These are phyloP conservation scores for Scarus forsteni DNA, from an alignment of 2,797 vertebrate genomes.

Conservation along the genomic window DNA sequence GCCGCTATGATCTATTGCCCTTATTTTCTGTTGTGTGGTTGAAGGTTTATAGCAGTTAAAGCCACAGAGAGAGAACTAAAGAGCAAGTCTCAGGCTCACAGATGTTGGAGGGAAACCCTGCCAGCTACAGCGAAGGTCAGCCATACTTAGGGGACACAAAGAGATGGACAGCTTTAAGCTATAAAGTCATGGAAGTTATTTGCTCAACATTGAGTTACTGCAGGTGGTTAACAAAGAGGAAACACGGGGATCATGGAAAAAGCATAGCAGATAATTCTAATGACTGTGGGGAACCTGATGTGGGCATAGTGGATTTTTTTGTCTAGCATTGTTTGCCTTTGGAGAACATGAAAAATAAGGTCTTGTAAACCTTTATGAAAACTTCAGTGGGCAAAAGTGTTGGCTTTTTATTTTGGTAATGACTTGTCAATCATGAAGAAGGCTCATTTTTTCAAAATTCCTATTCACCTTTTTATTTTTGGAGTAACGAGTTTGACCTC, in stretches of 20 bases:
- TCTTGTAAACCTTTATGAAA: no score
- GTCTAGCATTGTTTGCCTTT: no score
- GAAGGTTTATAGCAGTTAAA: constrained; percentile 56
- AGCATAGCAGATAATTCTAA: not conserved
- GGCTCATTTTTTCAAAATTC: no score
- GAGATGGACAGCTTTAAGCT: constrained; percentile 27
- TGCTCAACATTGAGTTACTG: constrained; percentile 1
- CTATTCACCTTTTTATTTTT: no score
- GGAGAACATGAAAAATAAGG: no score
- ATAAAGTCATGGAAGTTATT: constrained; percentile 20
- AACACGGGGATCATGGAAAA: not conserved
- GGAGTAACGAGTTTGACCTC: no score
- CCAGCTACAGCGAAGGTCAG: constrained; percentile 57
- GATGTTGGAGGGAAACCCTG: constrained; percentile 63
- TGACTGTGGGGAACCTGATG: no score
- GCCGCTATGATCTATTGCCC: constrained; percentile 31
- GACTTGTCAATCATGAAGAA: no score
- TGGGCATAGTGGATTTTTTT: no score
- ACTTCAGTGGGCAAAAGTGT: no score
- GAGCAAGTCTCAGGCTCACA: constrained; percentile 51
- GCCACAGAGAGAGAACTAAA: constrained; percentile 52
- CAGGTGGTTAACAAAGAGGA: constrained; percentile 9
- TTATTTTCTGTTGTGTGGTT: constrained; percentile 44
- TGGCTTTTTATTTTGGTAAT: no score
- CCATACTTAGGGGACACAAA: constrained; percentile 26